These are phyloP conservation scores for Drosophila burlai DNA, from an alignment of 1,140 invertebrate species.

Conservation along the genomic window DNA sequence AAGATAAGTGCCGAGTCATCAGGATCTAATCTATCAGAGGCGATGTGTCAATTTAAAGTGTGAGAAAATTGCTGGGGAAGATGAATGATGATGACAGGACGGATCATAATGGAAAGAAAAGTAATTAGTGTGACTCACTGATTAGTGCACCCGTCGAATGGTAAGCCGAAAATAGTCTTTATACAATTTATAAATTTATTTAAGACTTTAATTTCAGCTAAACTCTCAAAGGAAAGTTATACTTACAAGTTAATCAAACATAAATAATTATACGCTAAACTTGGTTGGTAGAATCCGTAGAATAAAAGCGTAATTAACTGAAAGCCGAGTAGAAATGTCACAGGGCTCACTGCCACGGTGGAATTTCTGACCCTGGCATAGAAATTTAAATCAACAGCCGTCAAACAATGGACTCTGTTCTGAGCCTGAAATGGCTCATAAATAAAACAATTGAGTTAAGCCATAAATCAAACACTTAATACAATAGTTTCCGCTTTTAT, in stretches of 20 bases:
- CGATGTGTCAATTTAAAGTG: constrained; percentile 81
- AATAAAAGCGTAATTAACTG: constrained; percentile 16
- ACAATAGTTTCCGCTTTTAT: constrained; percentile 84
- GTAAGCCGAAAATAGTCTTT: not conserved
- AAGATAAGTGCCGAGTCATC: constrained; percentile 67
- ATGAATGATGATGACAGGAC: constrained; percentile 58
- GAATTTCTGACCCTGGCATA: constrained; percentile 35
- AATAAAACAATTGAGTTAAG: constrained; percentile 82
- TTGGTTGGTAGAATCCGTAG: not conserved
- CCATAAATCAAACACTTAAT: constrained; percentile 83
- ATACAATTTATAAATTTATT: no score
- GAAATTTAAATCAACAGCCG: constrained; percentile 34
- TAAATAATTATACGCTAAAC: not conserved
- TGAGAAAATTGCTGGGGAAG: constrained; percentile 69
- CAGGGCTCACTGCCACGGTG: not conserved
- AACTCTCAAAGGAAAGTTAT: not conserved
- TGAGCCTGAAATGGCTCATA: constrained; percentile 62
- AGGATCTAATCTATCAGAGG: constrained; percentile 74
- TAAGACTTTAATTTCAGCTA: not conserved
- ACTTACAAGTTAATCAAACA: not conserved
- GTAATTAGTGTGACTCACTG: constrained; percentile 57
- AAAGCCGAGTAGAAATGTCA: constrained; percentile 10
- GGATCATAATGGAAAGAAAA: constrained; percentile 41
- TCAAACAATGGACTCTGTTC: constrained; percentile 26
- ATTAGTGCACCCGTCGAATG: constrained; percentile 14